Base-by-base conservation (phyloP, 1,140 invertebrate genomes). In the Drosophila repleta region DNA sequence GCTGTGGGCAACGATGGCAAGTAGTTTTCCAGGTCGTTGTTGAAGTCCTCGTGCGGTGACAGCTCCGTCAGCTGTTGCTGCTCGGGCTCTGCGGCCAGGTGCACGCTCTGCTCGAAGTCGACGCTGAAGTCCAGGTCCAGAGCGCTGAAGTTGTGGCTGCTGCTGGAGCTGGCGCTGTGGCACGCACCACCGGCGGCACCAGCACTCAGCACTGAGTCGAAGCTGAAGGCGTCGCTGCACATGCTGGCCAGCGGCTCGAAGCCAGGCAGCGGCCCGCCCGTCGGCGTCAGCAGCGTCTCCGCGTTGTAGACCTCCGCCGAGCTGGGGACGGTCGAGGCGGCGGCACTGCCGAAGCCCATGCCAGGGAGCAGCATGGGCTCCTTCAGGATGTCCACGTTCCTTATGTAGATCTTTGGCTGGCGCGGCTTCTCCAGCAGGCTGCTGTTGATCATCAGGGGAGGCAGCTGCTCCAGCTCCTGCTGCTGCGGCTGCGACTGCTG, bases 381-480 rank as follows among this genome's bases (percentile, higher is more conserved):
- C 46, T 91, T 90, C 3, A 91, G 37, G 15, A 90, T 91, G 45
- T 91, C 90, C 8, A 91, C 89, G 48, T 90, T 91, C 49, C 90
- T 76, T 17, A 91, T 90, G 51, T 91, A 90, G 17, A 91, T 91
- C 67, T 91, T 91, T 0, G 90, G 88, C 24, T 79, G 79, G n/a
- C 83, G 79, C 15, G 76, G 69, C 70, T 79, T 87, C 2, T 43
- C 41, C 6, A 81, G 24, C n/a, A 81, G 45, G 20, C 55, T 53
- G 41, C 41, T 68, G 29, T 51, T 17, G 43, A 68, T 20, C 21
- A 76, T 46, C 3, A 73, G 53, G 11, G 53, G 13, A 1, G 57
- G 62, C n/a, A 69, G 39, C 39, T 43, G 39, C 4, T 43, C n/a
- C n/a, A 17, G 7, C 7, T 43, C 39, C 7, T 18, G 17, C 2